These are phyloP conservation scores for Merodon equestris DNA, from an alignment of 2,888 invertebrate species.

Conservation along the genomic window DNA sequence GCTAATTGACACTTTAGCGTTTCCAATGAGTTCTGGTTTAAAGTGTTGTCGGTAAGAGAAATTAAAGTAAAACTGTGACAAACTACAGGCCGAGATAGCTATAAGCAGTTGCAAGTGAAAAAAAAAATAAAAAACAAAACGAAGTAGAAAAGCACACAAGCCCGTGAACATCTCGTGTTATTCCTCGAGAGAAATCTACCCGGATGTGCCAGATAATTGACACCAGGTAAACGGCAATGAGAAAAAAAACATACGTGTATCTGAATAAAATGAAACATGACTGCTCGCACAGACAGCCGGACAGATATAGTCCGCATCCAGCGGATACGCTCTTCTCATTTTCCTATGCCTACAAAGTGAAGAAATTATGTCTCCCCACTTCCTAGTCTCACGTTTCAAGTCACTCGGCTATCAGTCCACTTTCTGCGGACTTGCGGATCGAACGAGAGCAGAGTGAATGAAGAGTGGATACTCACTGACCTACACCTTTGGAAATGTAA, in stretches of 20 bases:
- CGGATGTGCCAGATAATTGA: constrained; percentile 39
- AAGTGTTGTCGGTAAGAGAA: too few relatives aligned
- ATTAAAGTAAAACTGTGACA: constrained; percentile 18
- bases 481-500: constrained; percentile 34
- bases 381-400: constrained; percentile 46
- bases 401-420: constrained; percentile 15
- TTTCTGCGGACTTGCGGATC: too few relatives aligned
- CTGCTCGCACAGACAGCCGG: not conserved
- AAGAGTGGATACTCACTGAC: constrained; percentile 19
- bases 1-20: too few relatives aligned
- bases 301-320: constrained; percentile 7
- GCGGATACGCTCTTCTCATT: not conserved
- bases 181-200: constrained; percentile 34
- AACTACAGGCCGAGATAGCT: constrained; percentile 3
- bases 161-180: not conserved
- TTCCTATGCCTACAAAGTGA: too few relatives aligned
- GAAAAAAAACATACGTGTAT: not conserved
- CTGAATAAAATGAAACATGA: constrained; percentile 7
- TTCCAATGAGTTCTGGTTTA: not conserved
- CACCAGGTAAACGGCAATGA: constrained; percentile 11
- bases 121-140: constrained; percentile 1
- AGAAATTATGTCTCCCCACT: constrained; percentile 33
- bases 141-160: not conserved
- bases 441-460: too few relatives aligned
- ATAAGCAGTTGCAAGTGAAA: not conserved